Evolutionary conservation across 1,140 invertebrate species (phyloP), one percentile per base, ranked within the genome.

Genomic region (Eriosoma lanigerum): DNA sequence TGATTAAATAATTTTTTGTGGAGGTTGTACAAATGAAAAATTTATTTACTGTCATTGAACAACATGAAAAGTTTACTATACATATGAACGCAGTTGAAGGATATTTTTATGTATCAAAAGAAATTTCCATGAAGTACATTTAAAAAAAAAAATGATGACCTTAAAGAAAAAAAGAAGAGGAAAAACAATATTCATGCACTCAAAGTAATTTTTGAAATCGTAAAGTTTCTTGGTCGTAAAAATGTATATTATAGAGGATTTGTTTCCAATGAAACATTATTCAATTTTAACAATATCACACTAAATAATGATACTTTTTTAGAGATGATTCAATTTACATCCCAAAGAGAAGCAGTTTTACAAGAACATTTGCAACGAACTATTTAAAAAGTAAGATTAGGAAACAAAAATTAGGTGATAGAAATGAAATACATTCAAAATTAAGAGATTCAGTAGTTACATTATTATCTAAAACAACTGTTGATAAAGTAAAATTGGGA

Each of bases 21-120:
- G 1, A 21, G 64, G 64, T 1, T 68, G 32, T 68, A 46, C 38
- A 48, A 24, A 46, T 68, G 46, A 46, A 9, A 68, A 48, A 15
- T 12, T 1, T 17, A 12, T 68, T 9, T 68, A 68, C 44, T 44
- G 44, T n/a, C 24, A 68, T 68, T 68, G 64, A 68, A 68, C 64
- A 38, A 13, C 64, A 68, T 48, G 64, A 68, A 68, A 44, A 68
- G 1, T 68, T 15, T 17, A 9, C 0, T 68, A 4, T 44, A 9
- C 32, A 68, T 4, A n/a, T 0, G 12, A 68, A 68, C 48, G 64
- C 64, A 68, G 32, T 68, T 24, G 15, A 44, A 24, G 6, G 1
- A 3, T 68, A 68, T 46, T 68, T 68, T 9, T 21, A 12, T 15
- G 64, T 38, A 9, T 68, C 64, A 2, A 68, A 68, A 48, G 44